A percentile compares a stretch with the other conserved stretches of the same genome.
Conservation (phyloP, 2,113 vertebrate species). For the Takifugu flavidus region DNA sequence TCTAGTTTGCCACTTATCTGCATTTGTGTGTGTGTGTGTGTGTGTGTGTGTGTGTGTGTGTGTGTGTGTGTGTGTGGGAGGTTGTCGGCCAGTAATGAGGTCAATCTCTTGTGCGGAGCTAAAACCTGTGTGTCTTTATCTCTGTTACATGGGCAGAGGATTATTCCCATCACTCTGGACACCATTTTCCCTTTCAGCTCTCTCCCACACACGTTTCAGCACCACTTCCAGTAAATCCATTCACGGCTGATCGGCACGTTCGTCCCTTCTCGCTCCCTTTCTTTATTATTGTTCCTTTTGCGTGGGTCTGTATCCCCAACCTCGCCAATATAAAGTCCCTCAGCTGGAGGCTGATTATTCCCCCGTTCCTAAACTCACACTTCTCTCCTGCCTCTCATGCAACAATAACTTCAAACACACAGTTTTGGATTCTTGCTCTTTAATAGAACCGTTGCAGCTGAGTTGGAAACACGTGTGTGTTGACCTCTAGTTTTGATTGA, state of each 20-base stretch:
- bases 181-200: slow-evolving; percentile 32
- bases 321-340: too few relatives aligned
- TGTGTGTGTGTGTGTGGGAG: slow-evolving; percentile 22
- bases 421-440: too few relatives aligned
- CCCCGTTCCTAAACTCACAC: too few relatives aligned
- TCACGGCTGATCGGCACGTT: not conserved
- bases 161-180: slow-evolving; percentile 60
- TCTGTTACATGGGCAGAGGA: slow-evolving; percentile 61
- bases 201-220: slow-evolving; percentile 6
- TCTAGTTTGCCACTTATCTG: slow-evolving; percentile 21
- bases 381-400: too few relatives aligned
- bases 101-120: slow-evolving; percentile 64
- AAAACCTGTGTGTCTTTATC: slow-evolving; percentile 67
- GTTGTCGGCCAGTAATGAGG: slow-evolving; percentile 63
- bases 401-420: too few relatives aligned
- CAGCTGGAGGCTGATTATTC: too few relatives aligned
- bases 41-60: slow-evolving; percentile 7
- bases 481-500: not conserved
- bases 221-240: not conserved
- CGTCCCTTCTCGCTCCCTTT: too few relatives aligned
- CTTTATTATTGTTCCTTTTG: too few relatives aligned
- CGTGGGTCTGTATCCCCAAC: too few relatives aligned
- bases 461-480: not conserved
- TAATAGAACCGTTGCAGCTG: not conserved
- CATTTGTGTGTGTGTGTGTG: slow-evolving; percentile 7